Percentiles rank a stretch among this genome's conserved stretches.
phyloP scores from a whole-genome alignment of 2,888 invertebrate species.

The Aphrophora alni region DNA sequence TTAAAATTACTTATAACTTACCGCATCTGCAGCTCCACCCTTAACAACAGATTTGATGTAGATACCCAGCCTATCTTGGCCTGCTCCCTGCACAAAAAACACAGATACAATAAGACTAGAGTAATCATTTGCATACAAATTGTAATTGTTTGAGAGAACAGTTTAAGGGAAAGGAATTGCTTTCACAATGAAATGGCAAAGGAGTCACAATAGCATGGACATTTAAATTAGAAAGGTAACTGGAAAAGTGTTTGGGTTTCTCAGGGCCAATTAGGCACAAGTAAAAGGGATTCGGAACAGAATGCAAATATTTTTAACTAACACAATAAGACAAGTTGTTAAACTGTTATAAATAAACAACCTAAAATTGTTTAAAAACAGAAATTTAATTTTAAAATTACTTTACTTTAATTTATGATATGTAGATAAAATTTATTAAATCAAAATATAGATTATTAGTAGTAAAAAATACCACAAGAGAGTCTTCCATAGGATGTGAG shows the following conservation, averaged over 20 bases:
- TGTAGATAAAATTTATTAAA: no score
- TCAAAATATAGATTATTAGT: no score
- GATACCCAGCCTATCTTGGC: slow-evolving; percentile 88
- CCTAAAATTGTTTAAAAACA: no score
- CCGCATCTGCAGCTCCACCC: slow-evolving; percentile 87
- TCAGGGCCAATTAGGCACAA: neutral
- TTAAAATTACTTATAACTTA: slow-evolving; percentile 58
- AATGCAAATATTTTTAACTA: neutral
- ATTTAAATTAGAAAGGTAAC: neutral
- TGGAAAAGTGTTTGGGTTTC: slow-evolving; percentile 1
- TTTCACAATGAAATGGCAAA: neutral
- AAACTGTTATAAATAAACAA: no score
- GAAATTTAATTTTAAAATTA: no score
- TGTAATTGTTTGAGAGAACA: neutral
- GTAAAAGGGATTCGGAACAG: neutral
- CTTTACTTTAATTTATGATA: no score
- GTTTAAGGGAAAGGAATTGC: neutral
- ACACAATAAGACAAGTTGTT: no score
- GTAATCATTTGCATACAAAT: neutral
- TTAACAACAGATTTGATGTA: slow-evolving; percentile 99
- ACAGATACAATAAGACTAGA: neutral
- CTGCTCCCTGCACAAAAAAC: slow-evolving; percentile 66
- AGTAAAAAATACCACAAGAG: no score
- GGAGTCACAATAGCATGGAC: neutral
- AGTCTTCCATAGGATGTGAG: no score